Evolutionary conservation across 2,888 invertebrate species (phyloP).

Genomic region (Blastobasis lacticolella): DNA sequence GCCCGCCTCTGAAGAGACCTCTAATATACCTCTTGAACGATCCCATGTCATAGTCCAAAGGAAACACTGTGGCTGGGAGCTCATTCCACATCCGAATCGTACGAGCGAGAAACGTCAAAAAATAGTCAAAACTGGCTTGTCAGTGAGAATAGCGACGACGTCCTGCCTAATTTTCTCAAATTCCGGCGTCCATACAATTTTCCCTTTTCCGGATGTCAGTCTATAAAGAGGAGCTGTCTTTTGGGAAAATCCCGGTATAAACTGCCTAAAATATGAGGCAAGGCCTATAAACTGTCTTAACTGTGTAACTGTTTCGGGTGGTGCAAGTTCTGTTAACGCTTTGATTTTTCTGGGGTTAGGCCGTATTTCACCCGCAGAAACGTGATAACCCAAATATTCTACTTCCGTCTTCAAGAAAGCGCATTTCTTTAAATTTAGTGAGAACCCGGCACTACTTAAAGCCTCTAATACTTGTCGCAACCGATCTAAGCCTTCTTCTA

Average conservation of each 20-base stretch:
- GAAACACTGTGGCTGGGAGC: no score
- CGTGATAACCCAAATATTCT: conserved; percentile 16
- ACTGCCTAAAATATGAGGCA: conserved; percentile 17
- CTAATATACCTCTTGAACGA: no score
- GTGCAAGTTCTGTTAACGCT: conserved; percentile 9
- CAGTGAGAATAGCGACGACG: conserved; percentile 12
- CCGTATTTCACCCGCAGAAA: conserved; percentile 11
- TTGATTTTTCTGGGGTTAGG: conserved; percentile 19
- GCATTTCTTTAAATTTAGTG: conserved; percentile 18
- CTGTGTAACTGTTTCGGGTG: conserved; percentile 14
- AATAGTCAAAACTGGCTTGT: conserved; percentile 13
- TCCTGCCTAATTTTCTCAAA: conserved; percentile 13
- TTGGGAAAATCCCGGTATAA: conserved; percentile 11
- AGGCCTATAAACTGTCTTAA: conserved; percentile 20
- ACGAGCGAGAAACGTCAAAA: no score
- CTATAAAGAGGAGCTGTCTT: conserved; percentile 8
- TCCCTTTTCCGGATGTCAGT: conserved; percentile 3
- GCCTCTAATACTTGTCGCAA: conserved; percentile 5
- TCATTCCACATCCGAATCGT: no score
- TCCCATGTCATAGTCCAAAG: no score
- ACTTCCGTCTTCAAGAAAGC: conserved; percentile 13
- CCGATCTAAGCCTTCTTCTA: conserved; percentile 7
- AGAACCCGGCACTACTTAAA: conserved; percentile 13
- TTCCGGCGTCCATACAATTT: conserved; percentile 7
- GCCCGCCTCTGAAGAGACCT: no score